Percentiles rank a stretch among this genome's conserved stretches.
phyloP scores from a whole-genome alignment of 2,888 invertebrate genomes.

The Drosophila infuscata region DNA sequence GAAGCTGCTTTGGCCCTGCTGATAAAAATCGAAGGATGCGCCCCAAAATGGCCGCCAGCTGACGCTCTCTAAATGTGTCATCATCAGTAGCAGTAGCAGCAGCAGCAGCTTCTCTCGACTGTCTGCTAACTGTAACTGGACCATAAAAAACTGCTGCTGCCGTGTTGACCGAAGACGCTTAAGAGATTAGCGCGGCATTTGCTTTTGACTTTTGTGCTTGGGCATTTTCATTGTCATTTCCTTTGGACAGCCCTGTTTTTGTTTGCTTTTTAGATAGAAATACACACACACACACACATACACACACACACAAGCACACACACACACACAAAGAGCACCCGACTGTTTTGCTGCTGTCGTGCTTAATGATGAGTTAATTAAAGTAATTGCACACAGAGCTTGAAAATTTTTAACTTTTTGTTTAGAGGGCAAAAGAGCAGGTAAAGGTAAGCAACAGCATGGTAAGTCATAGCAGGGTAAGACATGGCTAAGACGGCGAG shows the following conservation, averaged over 20 bases:
- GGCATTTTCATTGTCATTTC: conserved; percentile 75
- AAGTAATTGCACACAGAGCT: conserved; percentile 72
- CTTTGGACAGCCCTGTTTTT: conserved; percentile 38
- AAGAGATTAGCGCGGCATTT: conserved; percentile 56
- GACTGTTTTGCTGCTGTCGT: conserved; percentile 53
- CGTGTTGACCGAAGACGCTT: conserved; percentile 24
- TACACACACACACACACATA: conserved; percentile 25
- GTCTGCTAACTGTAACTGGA: conserved; percentile 55
- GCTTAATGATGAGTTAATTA: conserved; percentile 79
- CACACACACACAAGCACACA: conserved; percentile 8
- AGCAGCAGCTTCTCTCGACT: conserved; percentile 2
- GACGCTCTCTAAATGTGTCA: conserved; percentile 62
- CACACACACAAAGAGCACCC: conserved; percentile 19
- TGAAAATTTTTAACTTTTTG: conserved; percentile 49
- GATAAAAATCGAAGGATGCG: conserved; percentile 61
- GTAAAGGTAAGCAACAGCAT: conserved; percentile 26
- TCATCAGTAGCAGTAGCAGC: conserved; percentile 23
- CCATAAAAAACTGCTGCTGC: conserved; percentile 38
- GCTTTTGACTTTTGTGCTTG: conserved; percentile 50
- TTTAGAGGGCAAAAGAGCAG: conserved; percentile 29
- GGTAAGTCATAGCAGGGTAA: background rate
- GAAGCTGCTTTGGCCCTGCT: conserved; percentile 40
- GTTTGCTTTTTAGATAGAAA: conserved; percentile 15
- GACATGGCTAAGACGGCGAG: conserved; percentile 20
- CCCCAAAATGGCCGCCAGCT: conserved; percentile 61